Conservation (phyloP, 2,888 invertebrate species). For the Hirtodrosophila histrioides region DNA sequence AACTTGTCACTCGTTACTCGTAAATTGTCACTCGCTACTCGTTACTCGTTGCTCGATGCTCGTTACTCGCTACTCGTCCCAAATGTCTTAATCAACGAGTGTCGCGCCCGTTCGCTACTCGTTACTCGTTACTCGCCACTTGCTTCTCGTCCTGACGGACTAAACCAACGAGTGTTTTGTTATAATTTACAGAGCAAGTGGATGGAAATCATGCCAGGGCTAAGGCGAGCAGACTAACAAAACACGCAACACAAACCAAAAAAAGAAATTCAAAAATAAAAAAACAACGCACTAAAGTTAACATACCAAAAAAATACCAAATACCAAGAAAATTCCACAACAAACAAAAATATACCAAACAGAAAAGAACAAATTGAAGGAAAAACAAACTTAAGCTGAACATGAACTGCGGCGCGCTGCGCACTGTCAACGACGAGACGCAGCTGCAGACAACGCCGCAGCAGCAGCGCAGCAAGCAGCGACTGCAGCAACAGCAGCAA, state of each 20-base stretch:
- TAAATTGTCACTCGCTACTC: not conserved
- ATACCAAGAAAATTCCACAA: constrained; percentile 9
- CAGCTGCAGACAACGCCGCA: constrained; percentile 49
- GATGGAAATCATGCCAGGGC: constrained; percentile 50
- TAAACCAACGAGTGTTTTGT: constrained; percentile 7
- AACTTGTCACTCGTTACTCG: not conserved
- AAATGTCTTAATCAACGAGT: too few species aligned
- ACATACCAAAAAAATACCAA: constrained; percentile 59
- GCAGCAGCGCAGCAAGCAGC: constrained; percentile 42
- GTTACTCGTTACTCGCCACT: not conserved
- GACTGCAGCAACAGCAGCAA: constrained; percentile 22
- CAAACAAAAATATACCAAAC: constrained; percentile 9
- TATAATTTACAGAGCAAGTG: constrained; percentile 36
- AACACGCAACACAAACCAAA: constrained; percentile 51
- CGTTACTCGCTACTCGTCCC: not conserved
- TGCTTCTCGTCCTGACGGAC: not conserved
- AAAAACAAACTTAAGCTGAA: constrained; percentile 20
- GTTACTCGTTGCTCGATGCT: not conserved
- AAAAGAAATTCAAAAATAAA: constrained; percentile 27
- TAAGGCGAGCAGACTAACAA: constrained; percentile 45
- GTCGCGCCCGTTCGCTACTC: too few species aligned
- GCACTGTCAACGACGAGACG: constrained; percentile 78
- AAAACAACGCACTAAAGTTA: constrained; percentile 21
- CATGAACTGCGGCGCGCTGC: constrained; percentile 84
- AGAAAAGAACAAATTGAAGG: constrained; percentile 25